Evolutionary conservation across 1,140 invertebrate genomes (phyloP), one percentile per base, ranked within the genome.

Genomic region (Chionoecetes opilio): DNA sequence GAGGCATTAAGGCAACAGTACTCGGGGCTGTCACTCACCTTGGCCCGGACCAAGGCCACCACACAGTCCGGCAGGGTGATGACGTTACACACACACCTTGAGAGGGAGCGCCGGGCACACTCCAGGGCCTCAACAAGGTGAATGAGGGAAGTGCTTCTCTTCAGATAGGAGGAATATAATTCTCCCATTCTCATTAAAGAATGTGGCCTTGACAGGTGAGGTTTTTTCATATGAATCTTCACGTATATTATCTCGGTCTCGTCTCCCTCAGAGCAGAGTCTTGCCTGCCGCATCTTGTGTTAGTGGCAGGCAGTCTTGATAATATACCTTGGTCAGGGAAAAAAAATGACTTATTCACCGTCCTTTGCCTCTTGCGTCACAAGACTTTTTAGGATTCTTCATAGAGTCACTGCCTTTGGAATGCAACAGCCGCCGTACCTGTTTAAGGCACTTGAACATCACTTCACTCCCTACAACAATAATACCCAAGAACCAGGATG

Each of bases 71-170:
- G 96, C 96, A 97, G 98, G 3, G 98, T 98, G 82, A 98, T 97
- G 32, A 98, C 97, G 97, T n/a, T 98, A 98, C 96, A 98, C 97
- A 97, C 98, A 98, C 2, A 98, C 97, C 96, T 98, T 98, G 34
- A 98, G 95, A n/a, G n/a, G 0, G 97, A 97, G 84, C 97, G 96
- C 95, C 97, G 97, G 32, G 98, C 97, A 75, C 97, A 97, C 91
- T 97, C 97, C 35, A 98, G 97, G 92, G 97, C 97, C 21, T 95
- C 31, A 14, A 97, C 94, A 9, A 97, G 82, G n/a, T 88, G 63
- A 21, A 95, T 94, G n/a, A 96, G 91, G 26, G 90, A 94, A 31
- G 75, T 86, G 85, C 87, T 93, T n/a, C 32, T 85, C 91, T 35
- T 41, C 32, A 90, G 41, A 31, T 21, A 38, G 21, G 53, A 2